Conservation (phyloP, 53 echinoderm and acorn worm genomes). For the Astropecten irregularis region DNA sequence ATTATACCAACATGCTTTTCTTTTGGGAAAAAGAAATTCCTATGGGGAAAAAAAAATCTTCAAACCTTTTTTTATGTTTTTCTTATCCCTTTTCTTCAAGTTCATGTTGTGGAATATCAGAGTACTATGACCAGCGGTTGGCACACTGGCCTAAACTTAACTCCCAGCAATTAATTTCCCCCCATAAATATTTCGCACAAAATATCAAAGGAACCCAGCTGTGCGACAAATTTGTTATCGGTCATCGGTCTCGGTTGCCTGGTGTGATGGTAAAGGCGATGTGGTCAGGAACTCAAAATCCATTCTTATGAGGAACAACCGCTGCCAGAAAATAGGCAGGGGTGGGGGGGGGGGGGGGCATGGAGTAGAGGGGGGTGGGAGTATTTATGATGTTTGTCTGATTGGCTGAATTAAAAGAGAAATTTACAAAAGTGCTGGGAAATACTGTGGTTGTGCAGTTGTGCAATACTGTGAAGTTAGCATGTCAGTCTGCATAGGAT, state of each 20-base stretch:
- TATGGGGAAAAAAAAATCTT: too few species aligned
- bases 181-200: slow-evolving; percentile 52
- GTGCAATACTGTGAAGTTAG: too few species aligned
- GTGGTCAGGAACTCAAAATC: slow-evolving; percentile 7
- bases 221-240: slow-evolving; percentile 52
- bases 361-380: background rate
- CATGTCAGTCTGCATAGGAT: too few species aligned
- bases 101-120: background rate
- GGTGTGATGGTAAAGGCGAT: slow-evolving; percentile 26
- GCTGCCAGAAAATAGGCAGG: too few species aligned
- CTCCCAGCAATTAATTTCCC: slow-evolving; percentile 42
- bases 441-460: too few species aligned
- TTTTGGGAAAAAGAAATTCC: background rate
- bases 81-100: background rate
- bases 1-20: too few species aligned
- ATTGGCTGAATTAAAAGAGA: too few species aligned
- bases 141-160: background rate
- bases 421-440: too few species aligned
- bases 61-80: background rate
- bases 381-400: background rate
- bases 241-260: slow-evolving; percentile 11
- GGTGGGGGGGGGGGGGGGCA: too few species aligned
- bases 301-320: background rate
- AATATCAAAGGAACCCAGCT: slow-evolving; percentile 46
- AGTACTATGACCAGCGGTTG: slow-evolving; percentile 26